Evolutionary conservation across 2,113 vertebrate species (phyloP).

Genomic region (Atrichornis clamosus): DNA sequence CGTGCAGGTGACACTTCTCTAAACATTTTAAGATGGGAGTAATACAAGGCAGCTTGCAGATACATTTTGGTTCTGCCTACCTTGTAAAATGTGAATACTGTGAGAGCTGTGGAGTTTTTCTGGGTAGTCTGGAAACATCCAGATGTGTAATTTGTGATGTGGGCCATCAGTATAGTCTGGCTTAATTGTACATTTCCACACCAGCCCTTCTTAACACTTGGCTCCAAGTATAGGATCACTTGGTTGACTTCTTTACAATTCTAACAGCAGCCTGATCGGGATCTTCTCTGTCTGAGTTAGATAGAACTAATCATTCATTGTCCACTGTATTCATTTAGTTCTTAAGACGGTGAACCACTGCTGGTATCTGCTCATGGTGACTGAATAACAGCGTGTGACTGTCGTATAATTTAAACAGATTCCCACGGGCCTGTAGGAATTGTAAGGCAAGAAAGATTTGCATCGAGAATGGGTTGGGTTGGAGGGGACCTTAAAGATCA

Average conservation of each 20-base stretch:
- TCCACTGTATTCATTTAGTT: background rate
- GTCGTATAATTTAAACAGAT: background rate
- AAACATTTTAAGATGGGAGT: background rate
- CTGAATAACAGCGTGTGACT: background rate
- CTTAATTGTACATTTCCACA: background rate
- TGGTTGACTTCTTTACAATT: background rate
- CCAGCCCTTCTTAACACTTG: background rate
- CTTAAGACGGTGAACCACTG: background rate
- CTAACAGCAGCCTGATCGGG: accelerated
- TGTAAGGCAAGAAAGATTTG: background rate
- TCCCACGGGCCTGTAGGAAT: background rate
- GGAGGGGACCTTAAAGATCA: background rate
- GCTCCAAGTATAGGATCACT: background rate
- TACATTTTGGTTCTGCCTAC: background rate
- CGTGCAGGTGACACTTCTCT: background rate
- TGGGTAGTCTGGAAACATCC: background rate
- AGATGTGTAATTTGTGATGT: background rate
- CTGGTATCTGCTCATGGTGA: background rate
- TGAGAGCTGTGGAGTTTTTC: background rate
- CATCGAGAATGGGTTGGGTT: background rate
- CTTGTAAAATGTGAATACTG: background rate
- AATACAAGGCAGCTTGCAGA: background rate
- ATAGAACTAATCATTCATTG: background rate
- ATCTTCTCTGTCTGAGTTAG: background rate
- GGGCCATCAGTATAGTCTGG: background rate